Evolutionary conservation across 2,113 vertebrate genomes (phyloP), one percentile per base, ranked within the genome.

Genomic region (Meriones unguiculatus): DNA sequence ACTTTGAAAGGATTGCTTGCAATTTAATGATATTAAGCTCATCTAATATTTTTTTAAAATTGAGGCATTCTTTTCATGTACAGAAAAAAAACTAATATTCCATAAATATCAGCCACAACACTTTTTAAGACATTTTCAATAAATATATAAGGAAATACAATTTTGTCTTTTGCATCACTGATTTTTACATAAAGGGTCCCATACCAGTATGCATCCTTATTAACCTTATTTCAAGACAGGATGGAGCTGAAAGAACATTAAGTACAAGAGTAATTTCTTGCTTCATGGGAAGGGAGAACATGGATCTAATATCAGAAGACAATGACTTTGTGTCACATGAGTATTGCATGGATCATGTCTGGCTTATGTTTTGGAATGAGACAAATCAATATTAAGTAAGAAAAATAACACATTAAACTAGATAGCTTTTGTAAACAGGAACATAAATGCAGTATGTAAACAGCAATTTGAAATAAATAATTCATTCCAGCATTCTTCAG

Each of bases 21-120:
- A 81, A 91, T 94, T 76, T 50, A 87, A 87, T 78, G 75, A n/a
- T 10, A 82, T 89, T 75, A 88, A 70, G 85, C 10, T 84, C 7
- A 54, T 22, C 24, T 38, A 77, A n/a, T 3, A 80, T 92, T 93
- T 92, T 93, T 92, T 77, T 76, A 1, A 92, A 80, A 85, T 92
- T 72, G 70, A 89, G 5, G n/a, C 38, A 91, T 89, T 86, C 64
- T 86, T 92, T 86, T 75, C 30, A 95, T 35, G 15, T 57, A 57
- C 57, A 57, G 15, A 57, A 57, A 57, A 12, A 57, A 57, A 57
- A 57, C 2, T 12, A 57, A 15, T 57, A 87, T 57, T 87, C 18
- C 38, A 57, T 38, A 93, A 92, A 96, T 93, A 32, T 62, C 13
- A 94, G 4, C 81, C 54, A 38, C 2, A 30, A 1, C 14, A 85